Base-by-base conservation (phyloP, 1,140 invertebrate species). In the Drosophila simulans region DNA sequence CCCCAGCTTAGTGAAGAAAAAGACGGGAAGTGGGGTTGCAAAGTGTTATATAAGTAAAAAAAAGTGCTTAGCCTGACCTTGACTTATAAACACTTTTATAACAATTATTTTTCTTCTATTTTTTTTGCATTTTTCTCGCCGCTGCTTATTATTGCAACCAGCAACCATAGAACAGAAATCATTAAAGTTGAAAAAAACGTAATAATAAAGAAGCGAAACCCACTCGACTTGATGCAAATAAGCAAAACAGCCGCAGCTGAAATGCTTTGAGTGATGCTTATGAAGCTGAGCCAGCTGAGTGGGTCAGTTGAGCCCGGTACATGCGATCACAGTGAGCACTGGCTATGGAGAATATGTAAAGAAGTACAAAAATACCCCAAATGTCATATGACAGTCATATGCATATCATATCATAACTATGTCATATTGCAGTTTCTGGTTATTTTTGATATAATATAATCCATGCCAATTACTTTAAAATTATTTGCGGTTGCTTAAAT, bases 61-160 rank as follows among this genome's bases (percentile, higher is more conserved):
- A 39, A 64, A 63, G 57, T 37, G 49, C 70, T 65, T 54, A 34
- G 70, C 42, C 55, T 70, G 62, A 77, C 74, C 74, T 76, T 77
- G 72, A 76, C 71, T 77, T 76, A 77, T 76, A 76, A 75, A 77
- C 63, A 57, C 25, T 76, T 74, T 71, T 76, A 76, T 74, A 75
- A 75, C 73, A 76, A 75, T 76, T 75, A 75, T 73, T 65, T 39
- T 39, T 10, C 31, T 39, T 63, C 63, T 65, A 31, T 39, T 5
- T 56, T 71, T 53, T 51, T 51, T 51, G 27, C 35, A 48, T 69
- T 48, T 70, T 70, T 70, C 52, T 69, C 51, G 51, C 20, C 25
- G 40, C 64, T 57, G 68, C 68, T 65, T 74, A 58, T 66, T 53
- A 65, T 75, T 76, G 37, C 51, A 73, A 34, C 64, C 45, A 20